Conservation (phyloP, 2,888 invertebrate species). For the Sceliomorpha sp. region DNA sequence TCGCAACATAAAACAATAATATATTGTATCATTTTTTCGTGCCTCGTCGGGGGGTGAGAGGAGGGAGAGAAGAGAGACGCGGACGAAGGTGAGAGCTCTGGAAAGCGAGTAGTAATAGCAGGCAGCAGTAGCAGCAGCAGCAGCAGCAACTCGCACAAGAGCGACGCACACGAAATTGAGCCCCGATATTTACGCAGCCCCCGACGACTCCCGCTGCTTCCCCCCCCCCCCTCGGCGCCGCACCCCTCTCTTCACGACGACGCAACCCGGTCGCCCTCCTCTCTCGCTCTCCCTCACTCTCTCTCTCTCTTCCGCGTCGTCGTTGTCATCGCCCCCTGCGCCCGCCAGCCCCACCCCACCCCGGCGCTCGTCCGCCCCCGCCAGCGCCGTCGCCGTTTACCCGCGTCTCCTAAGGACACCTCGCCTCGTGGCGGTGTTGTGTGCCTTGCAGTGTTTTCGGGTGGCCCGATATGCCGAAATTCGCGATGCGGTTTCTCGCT, state of each 20-base stretch:
- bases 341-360: slow-evolving; percentile 1
- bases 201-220: slow-evolving; percentile 17
- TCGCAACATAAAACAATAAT: too few species aligned
- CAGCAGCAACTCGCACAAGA: slow-evolving; percentile 22
- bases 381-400: too few species aligned
- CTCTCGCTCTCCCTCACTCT: not conserved
- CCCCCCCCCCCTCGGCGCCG: slow-evolving; percentile 10
- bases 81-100: too few species aligned
- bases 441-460: slow-evolving; percentile 42
- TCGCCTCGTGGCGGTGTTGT: slow-evolving; percentile 31
- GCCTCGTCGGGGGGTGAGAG: too few species aligned
- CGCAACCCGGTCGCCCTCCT: not conserved
- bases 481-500: too few species aligned
- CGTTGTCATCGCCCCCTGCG: slow-evolving; percentile 9
- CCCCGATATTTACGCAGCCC: slow-evolving; percentile 45
- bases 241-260: not conserved
- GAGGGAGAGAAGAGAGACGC: too few species aligned
- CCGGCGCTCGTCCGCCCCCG: slow-evolving; percentile 2
- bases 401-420: too few species aligned
- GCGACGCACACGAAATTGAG: slow-evolving; percentile 39
- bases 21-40: too few species aligned
- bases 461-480: too few species aligned
- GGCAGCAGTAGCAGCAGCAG: too few species aligned
- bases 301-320: slow-evolving; percentile 13
- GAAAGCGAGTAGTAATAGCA: too few species aligned